Percentiles rank a stretch among this genome's conserved stretches.
These are phyloP conservation scores for Erebia palarica DNA, from an alignment of 2,888 invertebrate species.

Conservation along the genomic window DNA sequence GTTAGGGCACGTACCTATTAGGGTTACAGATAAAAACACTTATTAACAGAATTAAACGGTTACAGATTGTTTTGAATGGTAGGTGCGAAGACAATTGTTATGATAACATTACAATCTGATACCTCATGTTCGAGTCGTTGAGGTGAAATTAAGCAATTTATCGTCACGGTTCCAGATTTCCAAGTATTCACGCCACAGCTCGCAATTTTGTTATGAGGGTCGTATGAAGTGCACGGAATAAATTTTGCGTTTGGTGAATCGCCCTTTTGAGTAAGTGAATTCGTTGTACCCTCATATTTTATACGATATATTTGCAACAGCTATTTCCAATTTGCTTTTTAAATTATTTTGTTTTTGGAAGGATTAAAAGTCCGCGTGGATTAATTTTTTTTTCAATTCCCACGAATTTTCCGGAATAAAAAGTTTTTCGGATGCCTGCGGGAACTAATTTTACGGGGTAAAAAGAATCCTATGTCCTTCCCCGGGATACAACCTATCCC, in stretches of 20 bases:
- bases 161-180: constrained; percentile 9
- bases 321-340: constrained; percentile 11
- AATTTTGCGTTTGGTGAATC: constrained; percentile 22
- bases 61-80: no score
- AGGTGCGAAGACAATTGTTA: neutral
- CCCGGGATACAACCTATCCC: no score
- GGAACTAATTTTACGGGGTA: no score
- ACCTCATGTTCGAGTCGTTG: neutral
- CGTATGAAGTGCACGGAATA: constrained; percentile 21
- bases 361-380: no score
- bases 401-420: no score
- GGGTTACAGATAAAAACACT: no score
- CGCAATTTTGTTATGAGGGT: constrained; percentile 23
- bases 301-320: constrained; percentile 15
- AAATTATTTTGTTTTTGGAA: neutral
- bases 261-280: constrained; percentile 31
- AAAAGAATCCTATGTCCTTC: no score
- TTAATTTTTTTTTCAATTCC: no score
- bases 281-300: constrained; percentile 30
- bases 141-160: constrained; percentile 21
- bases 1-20: no score
- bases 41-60: no score
- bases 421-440: no score
- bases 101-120: constrained; percentile 1
- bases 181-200: constrained; percentile 1